Percentiles rank a stretch among this genome's conserved stretches.
Conservation (phyloP, 2,797 vertebrate species). For the Rhyacichthys aspro region DNA sequence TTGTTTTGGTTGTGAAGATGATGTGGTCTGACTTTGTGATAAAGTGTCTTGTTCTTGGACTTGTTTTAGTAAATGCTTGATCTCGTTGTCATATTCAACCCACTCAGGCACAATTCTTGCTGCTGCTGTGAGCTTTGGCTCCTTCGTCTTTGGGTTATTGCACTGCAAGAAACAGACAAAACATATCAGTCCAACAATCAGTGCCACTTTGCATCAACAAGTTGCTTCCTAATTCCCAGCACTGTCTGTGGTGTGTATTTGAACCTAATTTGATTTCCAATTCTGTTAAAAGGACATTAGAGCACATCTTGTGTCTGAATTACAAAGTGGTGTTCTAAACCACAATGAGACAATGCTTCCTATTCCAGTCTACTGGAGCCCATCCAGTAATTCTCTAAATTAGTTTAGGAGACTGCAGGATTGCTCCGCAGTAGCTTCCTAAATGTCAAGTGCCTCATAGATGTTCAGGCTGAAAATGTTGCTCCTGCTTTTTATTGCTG, state of each 20-base stretch:
- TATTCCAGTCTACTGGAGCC: slow-evolving; percentile 57
- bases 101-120: slow-evolving; percentile 93
- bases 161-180: slow-evolving; percentile 81
- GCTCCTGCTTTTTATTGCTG: slow-evolving; percentile 13
- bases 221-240: slow-evolving; percentile 38
- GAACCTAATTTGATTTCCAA: slow-evolving; percentile 73
- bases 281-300: slow-evolving; percentile 73
- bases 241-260: slow-evolving; percentile 55
- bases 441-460: slow-evolving; percentile 61
- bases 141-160: slow-evolving; percentile 99
- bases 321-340: slow-evolving; percentile 60
- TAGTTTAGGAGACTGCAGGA: slow-evolving; percentile 68
- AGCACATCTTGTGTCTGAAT: slow-evolving; percentile 62
- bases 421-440: slow-evolving; percentile 46
- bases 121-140: slow-evolving; percentile 93
- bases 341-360: slow-evolving; percentile 60
- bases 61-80: slow-evolving; percentile 82
- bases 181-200: slow-evolving; percentile 40
- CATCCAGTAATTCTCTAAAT: slow-evolving; percentile 63
- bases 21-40: slow-evolving; percentile 15
- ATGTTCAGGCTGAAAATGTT: slow-evolving; percentile 32
- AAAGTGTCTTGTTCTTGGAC: slow-evolving; percentile 69
- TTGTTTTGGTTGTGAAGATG: slow-evolving; percentile 51
- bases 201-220: slow-evolving; percentile 49
- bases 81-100: slow-evolving; percentile 89